phyloP scores from a whole-genome alignment of 2,888 invertebrate species.

The Nasonovia ribisnigri region DNA sequence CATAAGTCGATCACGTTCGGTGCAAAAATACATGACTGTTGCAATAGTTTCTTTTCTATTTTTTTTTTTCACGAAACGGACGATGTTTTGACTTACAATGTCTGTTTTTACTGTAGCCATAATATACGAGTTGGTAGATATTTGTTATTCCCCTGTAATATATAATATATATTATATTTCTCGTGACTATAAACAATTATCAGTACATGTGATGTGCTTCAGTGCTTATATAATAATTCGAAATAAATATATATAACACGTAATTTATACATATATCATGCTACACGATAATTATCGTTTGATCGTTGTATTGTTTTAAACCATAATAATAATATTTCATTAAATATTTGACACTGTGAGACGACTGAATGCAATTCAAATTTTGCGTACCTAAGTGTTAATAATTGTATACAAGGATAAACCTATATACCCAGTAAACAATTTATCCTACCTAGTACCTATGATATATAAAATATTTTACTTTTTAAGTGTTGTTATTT shows the following conservation, averaged over 20 bases:
- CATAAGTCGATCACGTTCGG: slow-evolving; percentile 10
- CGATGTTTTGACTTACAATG: slow-evolving; percentile 18
- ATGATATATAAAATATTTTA: neutral
- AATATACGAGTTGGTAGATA: neutral
- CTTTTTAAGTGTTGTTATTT: neutral
- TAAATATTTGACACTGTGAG: neutral
- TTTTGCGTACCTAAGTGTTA: neutral
- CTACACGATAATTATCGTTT: neutral
- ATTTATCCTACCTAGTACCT: neutral
- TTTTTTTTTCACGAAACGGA: neutral
- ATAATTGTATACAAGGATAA: neutral
- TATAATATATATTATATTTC: neutral
- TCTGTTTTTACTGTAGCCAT: neutral
- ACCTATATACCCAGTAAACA: neutral
- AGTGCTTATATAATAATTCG: neutral
- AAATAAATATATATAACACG: neutral
- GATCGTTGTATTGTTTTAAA: neutral
- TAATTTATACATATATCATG: neutral
- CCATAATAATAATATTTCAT: no score
- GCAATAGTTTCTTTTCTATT: neutral
- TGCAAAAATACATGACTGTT: neutral
- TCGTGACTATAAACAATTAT: neutral
- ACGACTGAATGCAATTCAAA: neutral
- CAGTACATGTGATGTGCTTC: neutral
- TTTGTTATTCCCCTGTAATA: neutral